Evolutionary conservation across 2,888 invertebrate species (phyloP).

Genomic region (Pollenia amentaria): DNA sequence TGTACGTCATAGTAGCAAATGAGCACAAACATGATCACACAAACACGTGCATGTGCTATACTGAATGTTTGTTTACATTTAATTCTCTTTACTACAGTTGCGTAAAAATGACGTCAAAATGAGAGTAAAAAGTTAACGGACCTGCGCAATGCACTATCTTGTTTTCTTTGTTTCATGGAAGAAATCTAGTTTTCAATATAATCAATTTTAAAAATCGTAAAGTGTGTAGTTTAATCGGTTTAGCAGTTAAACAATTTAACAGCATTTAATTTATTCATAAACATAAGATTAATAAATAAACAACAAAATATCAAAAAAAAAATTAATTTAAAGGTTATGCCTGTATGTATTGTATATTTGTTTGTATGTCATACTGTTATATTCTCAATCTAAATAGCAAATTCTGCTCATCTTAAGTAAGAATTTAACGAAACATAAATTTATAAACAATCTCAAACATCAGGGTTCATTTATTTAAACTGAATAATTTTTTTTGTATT

Average conservation of each 20-base stretch:
- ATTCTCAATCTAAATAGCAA: neutral
- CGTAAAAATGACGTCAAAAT: too few species aligned
- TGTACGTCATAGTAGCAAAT: too few species aligned
- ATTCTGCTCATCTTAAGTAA: constrained; percentile 40
- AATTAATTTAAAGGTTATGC: constrained; percentile 46
- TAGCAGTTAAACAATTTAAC: neutral
- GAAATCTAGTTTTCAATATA: too few species aligned
- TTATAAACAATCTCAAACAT: neutral
- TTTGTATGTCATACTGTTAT: neutral
- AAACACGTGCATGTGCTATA: too few species aligned
- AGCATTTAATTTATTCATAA: constrained; percentile 19
- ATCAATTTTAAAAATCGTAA: neutral
- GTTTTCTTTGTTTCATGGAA: too few species aligned
- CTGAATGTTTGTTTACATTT: too few species aligned
- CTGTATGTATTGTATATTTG: neutral
- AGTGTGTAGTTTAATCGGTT: constrained; percentile 12
- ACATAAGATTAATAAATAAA: constrained; percentile 18
- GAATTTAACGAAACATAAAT: neutral
- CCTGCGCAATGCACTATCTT: too few species aligned
- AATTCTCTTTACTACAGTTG: too few species aligned
- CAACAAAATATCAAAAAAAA: neutral
- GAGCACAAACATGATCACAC: too few species aligned
- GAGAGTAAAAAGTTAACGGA: too few species aligned
- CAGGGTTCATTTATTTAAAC: constrained; percentile 22
- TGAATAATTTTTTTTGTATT: constrained; percentile 3